Evolutionary conservation across 1,140 invertebrate genomes (phyloP).

Genomic region (Drosophila sturtevanti): DNA sequence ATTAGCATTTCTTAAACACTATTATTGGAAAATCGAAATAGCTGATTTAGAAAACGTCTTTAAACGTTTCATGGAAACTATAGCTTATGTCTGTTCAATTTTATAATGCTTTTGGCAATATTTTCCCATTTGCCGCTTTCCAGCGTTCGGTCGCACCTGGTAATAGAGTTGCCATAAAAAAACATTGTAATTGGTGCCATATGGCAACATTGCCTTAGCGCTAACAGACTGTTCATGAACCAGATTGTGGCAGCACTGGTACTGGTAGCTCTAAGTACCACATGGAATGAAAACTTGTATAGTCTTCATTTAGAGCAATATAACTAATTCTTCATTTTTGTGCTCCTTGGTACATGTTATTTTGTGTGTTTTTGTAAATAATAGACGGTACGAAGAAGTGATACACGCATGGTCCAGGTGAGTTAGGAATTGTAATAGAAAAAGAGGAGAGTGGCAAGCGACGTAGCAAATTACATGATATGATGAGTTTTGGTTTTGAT

Average conservation of each 20-base stretch:
- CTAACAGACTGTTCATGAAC: background rate
- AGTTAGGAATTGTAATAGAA: background rate
- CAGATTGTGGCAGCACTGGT: background rate
- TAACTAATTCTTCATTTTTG: background rate
- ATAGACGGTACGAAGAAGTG: background rate
- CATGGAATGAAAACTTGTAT: slow-evolving; percentile 9
- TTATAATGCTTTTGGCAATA: too few relatives aligned
- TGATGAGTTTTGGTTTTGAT: slow-evolving; percentile 5
- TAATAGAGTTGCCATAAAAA: background rate
- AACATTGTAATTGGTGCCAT: background rate
- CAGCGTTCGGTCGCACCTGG: background rate
- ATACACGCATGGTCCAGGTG: background rate
- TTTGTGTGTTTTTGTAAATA: slow-evolving; percentile 8
- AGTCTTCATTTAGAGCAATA: slow-evolving; percentile 3
- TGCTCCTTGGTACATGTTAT: slow-evolving; percentile 8
- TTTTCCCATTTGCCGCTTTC: too few relatives aligned
- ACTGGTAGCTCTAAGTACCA: slow-evolving; percentile 4
- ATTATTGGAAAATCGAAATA: too few relatives aligned
- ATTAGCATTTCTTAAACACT: too few relatives aligned
- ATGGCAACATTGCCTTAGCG: background rate
- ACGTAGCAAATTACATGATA: slow-evolving; percentile 8
- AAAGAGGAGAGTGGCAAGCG: background rate
- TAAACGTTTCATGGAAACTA: too few relatives aligned
- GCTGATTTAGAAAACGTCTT: too few relatives aligned
- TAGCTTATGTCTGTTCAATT: too few relatives aligned